Evolutionary conservation across 2,113 vertebrate species (phyloP), one percentile per base, ranked within the genome.

Genomic region (Anoura caudifer): DNA sequence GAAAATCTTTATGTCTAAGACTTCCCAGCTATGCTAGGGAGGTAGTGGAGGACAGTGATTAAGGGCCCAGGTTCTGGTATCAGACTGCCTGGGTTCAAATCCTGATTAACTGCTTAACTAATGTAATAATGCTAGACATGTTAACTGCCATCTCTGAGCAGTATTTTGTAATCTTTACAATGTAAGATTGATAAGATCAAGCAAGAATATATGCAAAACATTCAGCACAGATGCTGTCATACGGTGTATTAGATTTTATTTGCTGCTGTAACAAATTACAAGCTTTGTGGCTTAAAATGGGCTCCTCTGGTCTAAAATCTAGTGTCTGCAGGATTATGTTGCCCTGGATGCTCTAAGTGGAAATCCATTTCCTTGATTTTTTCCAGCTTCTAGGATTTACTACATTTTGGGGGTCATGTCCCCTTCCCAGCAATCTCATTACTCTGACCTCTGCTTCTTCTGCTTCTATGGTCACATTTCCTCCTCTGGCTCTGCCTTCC

Each of bases 381-480:
- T 82, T 8, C 28, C 28, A 41, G 26, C n/a, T 76, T 72, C 63
- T 56, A 56, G 36, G 20, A 38, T 33, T 75, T 52, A 54, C 50
- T 16, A 4, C 50, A 80, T 76, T 33, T n/a, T 24, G 31, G 14
- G 12, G 22, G n/a, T 43, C 50, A 22, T 6, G 5, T 41, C 33
- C 70, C 3, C 7, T 16, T 63, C 67, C 63, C 2, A 22, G 38
- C 15, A 36, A 5, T 8, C 28, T 16, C 19, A 33, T 26, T 11
- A 31, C 19, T n/a, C 19, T 0, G 15, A 59, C 20, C 17, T 45
- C 28, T 2, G 7, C 24, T 52, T 43, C 43, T 50, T 87, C n/a
- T 20, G 28, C 22, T 76, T 86, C 41, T 36, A 4, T 3, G 0
- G 0, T n/a, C 22, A 36, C 6, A 0, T 33, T 14, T 52, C 41